Conservation (phyloP, 53 echinoderm and acorn worm genomes). For the Henricia sp. region DNA sequence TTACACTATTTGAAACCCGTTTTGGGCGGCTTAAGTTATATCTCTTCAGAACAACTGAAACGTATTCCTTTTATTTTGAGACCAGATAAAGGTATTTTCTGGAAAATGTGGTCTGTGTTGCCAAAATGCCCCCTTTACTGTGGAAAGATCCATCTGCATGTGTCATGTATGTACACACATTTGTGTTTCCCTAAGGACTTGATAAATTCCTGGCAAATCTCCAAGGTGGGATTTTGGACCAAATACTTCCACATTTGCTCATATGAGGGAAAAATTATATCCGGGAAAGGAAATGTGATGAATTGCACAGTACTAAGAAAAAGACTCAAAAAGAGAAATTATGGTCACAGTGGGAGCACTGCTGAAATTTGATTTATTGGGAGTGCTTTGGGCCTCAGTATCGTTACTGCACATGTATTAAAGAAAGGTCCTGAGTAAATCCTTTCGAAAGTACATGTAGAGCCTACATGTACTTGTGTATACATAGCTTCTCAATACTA, state of each 20-base stretch:
- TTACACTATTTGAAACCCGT: no score
- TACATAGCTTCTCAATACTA: no score
- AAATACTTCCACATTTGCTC: constrained; percentile 23
- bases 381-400: not conserved
- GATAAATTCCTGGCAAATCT: not conserved
- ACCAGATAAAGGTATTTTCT: no score
- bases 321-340: not conserved
- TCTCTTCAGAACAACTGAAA: no score
- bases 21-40: no score
- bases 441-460: not conserved
- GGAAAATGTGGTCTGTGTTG: not conserved
- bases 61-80: no score
- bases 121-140: not conserved
- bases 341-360: not conserved
- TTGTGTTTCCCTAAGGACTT: not conserved
- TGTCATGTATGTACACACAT: not conserved
- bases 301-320: not conserved
- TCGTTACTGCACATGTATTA: not conserved
- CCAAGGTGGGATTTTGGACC: constrained; percentile 5
- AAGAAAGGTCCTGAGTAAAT: not conserved
- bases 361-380: not conserved
- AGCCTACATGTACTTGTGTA: no score
- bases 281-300: not conserved
- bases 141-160: not conserved
- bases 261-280: not conserved